Base-by-base conservation (phyloP, 1,140 invertebrate genomes). In the Campodea augens region DNA sequence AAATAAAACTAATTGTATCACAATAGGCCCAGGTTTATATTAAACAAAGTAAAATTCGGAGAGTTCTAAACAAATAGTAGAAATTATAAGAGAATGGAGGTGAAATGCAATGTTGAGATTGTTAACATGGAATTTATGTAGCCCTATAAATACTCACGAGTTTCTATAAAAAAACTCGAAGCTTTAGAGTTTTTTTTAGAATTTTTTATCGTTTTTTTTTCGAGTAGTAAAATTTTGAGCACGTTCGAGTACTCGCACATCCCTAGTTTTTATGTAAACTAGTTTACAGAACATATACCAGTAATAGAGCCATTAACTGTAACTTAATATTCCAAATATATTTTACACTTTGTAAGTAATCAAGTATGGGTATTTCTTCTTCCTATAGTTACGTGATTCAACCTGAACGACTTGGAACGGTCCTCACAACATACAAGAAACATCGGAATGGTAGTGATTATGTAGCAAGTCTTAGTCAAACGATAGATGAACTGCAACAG, bases 341-440 rank as follows among this genome's bases (percentile, higher is more conserved):
- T n/a, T 4, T 4, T 4, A 4, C 20, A 18, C 3, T 4, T 37
- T n/a, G 4, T 3, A 4, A 25, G 13, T 27, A 12, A 43, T 19
- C 7, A 24, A n/a, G 22, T 10, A 22, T 36, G 24, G 7, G 5
- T 36, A 18, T 19, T 7, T 15, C 41, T 47, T 42, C 20, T 47
- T 41, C 13, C 12, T 69, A 41, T 56, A 79, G 76, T 46, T 82
- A 83, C 56, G 71, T 69, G 25, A 81, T 87, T 47, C 73, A 75
- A 52, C 73, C 86, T 48, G 71, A 82, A 48, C 71, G 67, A 50
- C 59, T 86, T 25, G 84, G 86, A n/a, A 71, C 74, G 43, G 70
- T 84, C 41, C 73, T 88, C 1, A 81, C 80, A 1, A 77, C 75
- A 49, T 92, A 91, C 57, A 72, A 73, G 46, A 62, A 69, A 20